phyloP scores from a whole-genome alignment of 2,797 vertebrate species.

The Cirrhinus molitorella region DNA sequence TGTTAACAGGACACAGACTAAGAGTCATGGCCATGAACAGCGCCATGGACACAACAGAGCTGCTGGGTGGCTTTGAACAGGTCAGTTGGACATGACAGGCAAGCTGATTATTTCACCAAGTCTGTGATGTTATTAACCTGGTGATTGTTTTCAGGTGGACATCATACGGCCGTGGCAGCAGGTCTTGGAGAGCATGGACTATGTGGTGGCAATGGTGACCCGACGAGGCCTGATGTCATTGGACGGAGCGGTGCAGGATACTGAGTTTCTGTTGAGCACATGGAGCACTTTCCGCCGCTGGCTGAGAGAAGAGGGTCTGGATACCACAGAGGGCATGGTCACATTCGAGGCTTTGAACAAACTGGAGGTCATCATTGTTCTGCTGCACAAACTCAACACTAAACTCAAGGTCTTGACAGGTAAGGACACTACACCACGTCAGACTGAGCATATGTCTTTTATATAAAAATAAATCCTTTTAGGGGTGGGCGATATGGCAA shows the following conservation, averaged over 20 bases:
- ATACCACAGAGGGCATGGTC: constrained; percentile 79
- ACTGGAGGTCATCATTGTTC: constrained; percentile 89
- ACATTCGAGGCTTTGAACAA: constrained; percentile 89
- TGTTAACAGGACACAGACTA: constrained; percentile 90
- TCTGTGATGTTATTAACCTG: background rate
- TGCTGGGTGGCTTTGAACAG: constrained; percentile 97
- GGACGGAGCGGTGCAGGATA: constrained; percentile 86
- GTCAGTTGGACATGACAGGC: constrained; percentile 64
- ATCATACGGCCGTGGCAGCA: constrained; percentile 92
- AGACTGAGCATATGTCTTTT: background rate
- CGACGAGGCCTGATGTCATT: constrained; percentile 88
- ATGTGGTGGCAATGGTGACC: constrained; percentile 83
- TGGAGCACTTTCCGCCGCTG: constrained; percentile 92
- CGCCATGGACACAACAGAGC: constrained; percentile 95
- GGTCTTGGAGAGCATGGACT: constrained; percentile 88
- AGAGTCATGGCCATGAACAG: constrained; percentile 97
- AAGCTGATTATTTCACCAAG: background rate
- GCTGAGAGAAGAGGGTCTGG: constrained; percentile 83
- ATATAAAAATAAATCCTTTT: no score
- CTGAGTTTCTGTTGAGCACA: constrained; percentile 88
- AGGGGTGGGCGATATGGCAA: no score
- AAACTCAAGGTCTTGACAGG: constrained; percentile 89
- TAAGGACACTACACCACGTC: constrained; percentile 46
- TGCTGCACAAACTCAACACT: constrained; percentile 91
- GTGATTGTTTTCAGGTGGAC: constrained; percentile 82